Evolutionary conservation across 2,113 vertebrate species (phyloP), one percentile per base, ranked within the genome.

Genomic region (Sinocyclocheilus rhinocerous): DNA sequence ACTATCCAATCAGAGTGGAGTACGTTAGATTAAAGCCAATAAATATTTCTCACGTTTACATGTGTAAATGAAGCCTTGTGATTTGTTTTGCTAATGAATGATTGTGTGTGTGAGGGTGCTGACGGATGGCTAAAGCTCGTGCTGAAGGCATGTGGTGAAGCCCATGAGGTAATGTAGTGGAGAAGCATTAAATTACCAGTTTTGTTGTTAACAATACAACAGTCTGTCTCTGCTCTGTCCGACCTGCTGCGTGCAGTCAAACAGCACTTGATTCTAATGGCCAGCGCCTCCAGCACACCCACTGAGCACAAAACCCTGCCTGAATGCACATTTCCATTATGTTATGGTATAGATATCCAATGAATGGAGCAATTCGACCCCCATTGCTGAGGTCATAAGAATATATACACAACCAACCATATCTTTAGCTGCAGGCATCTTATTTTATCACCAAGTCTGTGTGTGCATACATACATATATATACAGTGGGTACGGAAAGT

Each of bases 81-180:
- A 45, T 84, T 61, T 48, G n/a, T 48, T 63, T 77, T 26, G 50
- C 15, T 22, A 15, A 15, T 55, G 12, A 42, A 16, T 73, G 70
- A 69, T 26, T 86, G 45, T 67, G 67, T 86, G 42, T 26, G 42
- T 86, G 22, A 59, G 76, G 65, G 69, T 76, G 57, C 78, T 79
- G 84, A 79, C 10, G 45, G 61, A 77, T 16, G 22, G 16, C 61
- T 52, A 16, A 18, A 42, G 63, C 76, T 90, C 29, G 82, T 85
- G 87, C 85, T 86, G 52, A 83, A 95, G 90, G 91, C 92, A 95
- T 92, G 93, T 88, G 84, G 88, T 91, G 90, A 87, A 89, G 90
- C 92, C 88, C 82, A 88, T 86, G 93, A 92, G 90, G 90, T 89
- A 89, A 88, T 87, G 91, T 84, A 89, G 83, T 85, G 87, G 86